These are phyloP conservation scores for Drosophila seclusa DNA, from an alignment of 2,888 invertebrate genomes.

Conservation along the genomic window DNA sequence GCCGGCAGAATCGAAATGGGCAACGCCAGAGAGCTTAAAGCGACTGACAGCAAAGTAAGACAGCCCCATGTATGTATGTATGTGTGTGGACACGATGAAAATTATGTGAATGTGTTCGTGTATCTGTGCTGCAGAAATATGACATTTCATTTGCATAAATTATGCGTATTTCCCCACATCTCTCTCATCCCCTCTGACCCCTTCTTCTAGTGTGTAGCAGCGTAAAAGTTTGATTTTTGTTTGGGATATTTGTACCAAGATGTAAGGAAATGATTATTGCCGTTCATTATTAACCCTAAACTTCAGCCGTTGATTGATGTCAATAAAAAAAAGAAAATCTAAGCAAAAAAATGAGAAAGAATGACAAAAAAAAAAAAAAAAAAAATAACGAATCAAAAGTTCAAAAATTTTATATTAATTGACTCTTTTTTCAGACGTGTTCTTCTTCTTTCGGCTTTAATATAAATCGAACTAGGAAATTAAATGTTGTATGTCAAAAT, in stretches of 20 bases:
- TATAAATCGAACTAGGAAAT: constrained; percentile 59
- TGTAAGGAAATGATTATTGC: constrained; percentile 4
- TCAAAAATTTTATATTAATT: constrained; percentile 60
- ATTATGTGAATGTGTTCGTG: constrained; percentile 10
- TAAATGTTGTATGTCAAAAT: constrained; percentile 35
- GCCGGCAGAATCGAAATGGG: constrained; percentile 27
- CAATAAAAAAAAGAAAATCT: constrained; percentile 25
- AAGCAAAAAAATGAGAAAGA: not conserved
- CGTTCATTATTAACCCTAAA: constrained; percentile 37
- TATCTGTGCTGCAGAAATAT: constrained; percentile 53
- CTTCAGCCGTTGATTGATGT: constrained; percentile 42
- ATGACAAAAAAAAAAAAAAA: constrained; percentile 1
- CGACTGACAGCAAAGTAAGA: not conserved
- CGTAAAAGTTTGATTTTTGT: constrained; percentile 9
- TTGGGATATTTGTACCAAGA: constrained; percentile 16
- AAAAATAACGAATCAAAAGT: constrained; percentile 55
- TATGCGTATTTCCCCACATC: constrained; percentile 30
- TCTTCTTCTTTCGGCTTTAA: constrained; percentile 19
- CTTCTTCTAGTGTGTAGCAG: not conserved
- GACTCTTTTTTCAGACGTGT: constrained; percentile 28
- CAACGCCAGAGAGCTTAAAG: not conserved
- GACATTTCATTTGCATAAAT: constrained; percentile 71
- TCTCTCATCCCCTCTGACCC: not conserved
- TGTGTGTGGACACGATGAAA: not conserved
- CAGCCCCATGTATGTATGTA: not conserved